Conservation (phyloP, 53 echinoderm and acorn worm species). For the Mesocentrotus franciscanus region DNA sequence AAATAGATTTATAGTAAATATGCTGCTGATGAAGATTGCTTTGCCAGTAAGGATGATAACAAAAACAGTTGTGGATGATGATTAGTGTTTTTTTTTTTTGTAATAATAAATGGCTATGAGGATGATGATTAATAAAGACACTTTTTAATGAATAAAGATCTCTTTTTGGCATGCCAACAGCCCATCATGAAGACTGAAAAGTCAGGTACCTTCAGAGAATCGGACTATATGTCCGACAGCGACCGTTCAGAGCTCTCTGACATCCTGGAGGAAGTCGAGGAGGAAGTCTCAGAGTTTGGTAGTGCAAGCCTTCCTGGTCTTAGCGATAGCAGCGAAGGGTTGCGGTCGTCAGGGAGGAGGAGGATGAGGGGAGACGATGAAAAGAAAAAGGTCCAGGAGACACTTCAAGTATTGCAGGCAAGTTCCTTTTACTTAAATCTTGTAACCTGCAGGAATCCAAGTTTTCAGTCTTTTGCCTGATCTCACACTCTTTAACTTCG, state of each 20-base stretch:
- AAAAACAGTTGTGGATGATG: background rate
- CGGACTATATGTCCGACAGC: conserved; percentile 86
- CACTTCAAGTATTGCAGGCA: conserved; percentile 72
- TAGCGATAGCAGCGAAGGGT: conserved; percentile 71
- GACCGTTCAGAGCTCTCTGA: conserved; percentile 97
- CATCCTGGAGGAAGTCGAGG: conserved; percentile 85
- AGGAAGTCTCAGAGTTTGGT: conserved; percentile 89
- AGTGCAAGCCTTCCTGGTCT: conserved; percentile 82
- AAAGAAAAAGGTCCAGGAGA: conserved; percentile 87
- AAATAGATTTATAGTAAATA: background rate
- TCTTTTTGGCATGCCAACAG: background rate
- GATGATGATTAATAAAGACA: background rate
- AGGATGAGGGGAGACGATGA: conserved; percentile 82
- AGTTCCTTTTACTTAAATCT: background rate
- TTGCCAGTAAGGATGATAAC: no score
- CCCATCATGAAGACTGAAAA: conserved; percentile 49
- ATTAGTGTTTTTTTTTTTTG: background rate
- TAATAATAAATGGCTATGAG: background rate
- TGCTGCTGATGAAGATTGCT: background rate
- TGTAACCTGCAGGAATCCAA: background rate
- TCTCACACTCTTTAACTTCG: background rate
- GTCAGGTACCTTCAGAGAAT: conserved; percentile 25
- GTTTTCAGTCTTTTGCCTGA: background rate
- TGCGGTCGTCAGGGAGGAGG: conserved; percentile 15
- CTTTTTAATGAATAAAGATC: background rate